Conservation (phyloP, 2,113 vertebrate species). For the Craseonycteris thonglongyai region DNA sequence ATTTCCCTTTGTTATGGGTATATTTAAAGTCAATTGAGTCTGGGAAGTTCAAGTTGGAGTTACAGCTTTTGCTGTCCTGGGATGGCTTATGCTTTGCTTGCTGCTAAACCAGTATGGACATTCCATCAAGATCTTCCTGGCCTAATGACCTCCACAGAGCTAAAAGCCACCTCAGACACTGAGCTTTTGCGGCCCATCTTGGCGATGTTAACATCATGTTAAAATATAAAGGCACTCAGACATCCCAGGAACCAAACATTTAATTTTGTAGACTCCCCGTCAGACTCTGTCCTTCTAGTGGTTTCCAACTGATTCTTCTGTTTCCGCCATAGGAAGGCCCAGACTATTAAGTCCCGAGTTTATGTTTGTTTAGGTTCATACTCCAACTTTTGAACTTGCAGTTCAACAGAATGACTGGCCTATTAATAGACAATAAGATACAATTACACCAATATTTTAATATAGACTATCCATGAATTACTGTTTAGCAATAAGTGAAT, state of each 20-base stretch:
- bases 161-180: background rate
- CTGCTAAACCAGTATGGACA: background rate
- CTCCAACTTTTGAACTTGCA: background rate
- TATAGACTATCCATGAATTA: background rate
- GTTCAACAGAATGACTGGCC: background rate
- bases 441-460: background rate
- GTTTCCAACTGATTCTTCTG: background rate
- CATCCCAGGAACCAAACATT: background rate
- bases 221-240: background rate
- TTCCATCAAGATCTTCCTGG: constrained; percentile 1
- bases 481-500: background rate
- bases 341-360: background rate
- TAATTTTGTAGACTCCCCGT: background rate
- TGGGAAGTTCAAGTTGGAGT: background rate
- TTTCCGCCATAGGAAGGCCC: background rate
- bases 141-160: background rate
- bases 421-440: background rate
- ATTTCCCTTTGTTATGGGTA: background rate
- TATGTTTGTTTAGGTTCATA: background rate
- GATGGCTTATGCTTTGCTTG: background rate
- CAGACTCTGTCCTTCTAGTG: background rate
- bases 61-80: background rate
- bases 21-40: background rate
- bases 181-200: background rate
- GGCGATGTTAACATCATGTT: background rate